Conservation (phyloP, 2,113 vertebrate species). For the Collichthys lucidus region DNA sequence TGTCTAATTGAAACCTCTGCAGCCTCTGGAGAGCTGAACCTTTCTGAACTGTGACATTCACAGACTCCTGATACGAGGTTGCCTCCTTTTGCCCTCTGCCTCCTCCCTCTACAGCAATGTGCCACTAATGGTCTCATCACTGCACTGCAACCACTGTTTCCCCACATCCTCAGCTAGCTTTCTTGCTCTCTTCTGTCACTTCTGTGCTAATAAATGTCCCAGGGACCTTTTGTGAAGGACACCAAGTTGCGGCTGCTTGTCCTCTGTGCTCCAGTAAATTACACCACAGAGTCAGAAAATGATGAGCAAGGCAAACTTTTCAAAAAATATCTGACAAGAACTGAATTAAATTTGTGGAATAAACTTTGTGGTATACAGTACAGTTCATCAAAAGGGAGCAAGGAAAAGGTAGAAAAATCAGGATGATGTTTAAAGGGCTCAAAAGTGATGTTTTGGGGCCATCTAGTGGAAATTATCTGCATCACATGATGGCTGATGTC, state of each 20-base stretch:
- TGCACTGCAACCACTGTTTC: conserved; percentile 15
- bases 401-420: neutral
- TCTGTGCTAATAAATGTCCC: conserved; percentile 37
- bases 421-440: neutral
- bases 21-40: conserved; percentile 54
- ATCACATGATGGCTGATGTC: conserved; percentile 36
- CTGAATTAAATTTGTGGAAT: neutral
- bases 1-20: conserved; percentile 66
- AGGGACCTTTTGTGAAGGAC: conserved; percentile 53
- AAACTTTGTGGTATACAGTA: neutral
- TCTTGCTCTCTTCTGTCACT: conserved; percentile 35
- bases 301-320: conserved; percentile 24
- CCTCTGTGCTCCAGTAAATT: conserved; percentile 29
- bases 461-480: conserved; percentile 66
- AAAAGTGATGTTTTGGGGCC: conserved; percentile 55
- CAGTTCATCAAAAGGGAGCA: neutral
- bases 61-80: conserved; percentile 38
- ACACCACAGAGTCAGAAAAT: conserved; percentile 25
- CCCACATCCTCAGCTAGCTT: conserved; percentile 8
- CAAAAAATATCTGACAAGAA: neutral
- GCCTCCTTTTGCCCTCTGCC: conserved; percentile 34
- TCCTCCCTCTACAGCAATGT: conserved; percentile 17
- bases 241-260: conserved; percentile 17
- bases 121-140: conserved; percentile 55
- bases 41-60: conserved; percentile 46